Conservation (phyloP, 2,113 vertebrate genomes). For the Sigmodon hispidus region DNA sequence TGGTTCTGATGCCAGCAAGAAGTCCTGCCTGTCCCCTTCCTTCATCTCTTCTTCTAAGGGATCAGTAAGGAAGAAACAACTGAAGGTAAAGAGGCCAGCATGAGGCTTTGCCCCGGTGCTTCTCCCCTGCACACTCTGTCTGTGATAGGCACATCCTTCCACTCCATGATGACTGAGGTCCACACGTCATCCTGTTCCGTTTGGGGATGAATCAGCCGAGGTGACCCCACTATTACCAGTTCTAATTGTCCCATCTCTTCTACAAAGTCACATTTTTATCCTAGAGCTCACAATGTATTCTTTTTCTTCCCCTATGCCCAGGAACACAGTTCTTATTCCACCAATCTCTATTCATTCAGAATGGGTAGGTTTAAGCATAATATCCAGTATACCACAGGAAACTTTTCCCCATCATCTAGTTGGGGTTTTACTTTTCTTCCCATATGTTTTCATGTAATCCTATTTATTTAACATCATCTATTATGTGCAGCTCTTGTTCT, state of each 20-base stretch:
- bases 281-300: background rate
- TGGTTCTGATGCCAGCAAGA: background rate
- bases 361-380: background rate
- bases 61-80: background rate
- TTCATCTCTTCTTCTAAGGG: background rate
- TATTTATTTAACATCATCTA: background rate
- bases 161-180: background rate
- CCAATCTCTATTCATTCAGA: background rate
- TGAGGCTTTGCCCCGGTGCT: background rate
- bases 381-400: background rate
- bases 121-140: background rate
- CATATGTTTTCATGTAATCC: background rate
- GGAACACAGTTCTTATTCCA: background rate
- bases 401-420: background rate
- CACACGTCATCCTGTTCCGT: background rate
- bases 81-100: background rate
- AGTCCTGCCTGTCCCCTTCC: background rate
- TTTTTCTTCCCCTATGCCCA: no score
- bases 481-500: background rate
- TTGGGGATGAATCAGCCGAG: background rate
- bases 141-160: background rate
- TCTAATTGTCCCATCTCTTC: background rate
- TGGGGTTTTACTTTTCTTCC: background rate
- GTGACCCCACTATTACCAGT: background rate
- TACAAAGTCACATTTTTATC: rapidly evolving